phyloP scores from a whole-genome alignment of 2,797 vertebrate species.

The Acridotheres tristis region DNA sequence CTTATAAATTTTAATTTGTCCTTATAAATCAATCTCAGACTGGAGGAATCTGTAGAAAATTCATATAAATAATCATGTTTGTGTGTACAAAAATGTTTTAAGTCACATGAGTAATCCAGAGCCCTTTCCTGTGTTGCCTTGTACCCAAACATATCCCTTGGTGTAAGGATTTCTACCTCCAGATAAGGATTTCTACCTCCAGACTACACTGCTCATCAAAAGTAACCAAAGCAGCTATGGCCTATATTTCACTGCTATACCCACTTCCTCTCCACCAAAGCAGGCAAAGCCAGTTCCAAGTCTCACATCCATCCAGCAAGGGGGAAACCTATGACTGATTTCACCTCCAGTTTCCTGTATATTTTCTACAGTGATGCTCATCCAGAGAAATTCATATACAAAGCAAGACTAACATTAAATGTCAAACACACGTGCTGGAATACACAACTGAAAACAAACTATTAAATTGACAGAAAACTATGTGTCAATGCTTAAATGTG shows the following conservation, averaged over 20 bases:
- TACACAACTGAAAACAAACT: constrained; percentile 1
- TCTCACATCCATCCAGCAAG: background rate
- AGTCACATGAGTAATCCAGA: background rate
- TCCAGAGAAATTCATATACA: background rate
- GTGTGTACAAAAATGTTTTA: background rate
- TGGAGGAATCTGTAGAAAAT: background rate
- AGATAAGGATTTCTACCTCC: background rate
- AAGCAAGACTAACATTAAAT: constrained; percentile 10
- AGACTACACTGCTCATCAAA: background rate
- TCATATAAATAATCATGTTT: background rate
- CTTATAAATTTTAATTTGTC: background rate
- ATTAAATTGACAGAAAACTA: background rate
- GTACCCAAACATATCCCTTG: background rate
- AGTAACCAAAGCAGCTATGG: background rate
- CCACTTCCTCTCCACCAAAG: background rate
- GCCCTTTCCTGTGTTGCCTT: background rate
- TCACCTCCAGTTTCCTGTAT: background rate
- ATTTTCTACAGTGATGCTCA: background rate
- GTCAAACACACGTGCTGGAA: background rate
- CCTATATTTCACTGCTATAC: background rate
- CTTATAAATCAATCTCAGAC: background rate
- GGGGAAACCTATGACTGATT: constrained; percentile 1
- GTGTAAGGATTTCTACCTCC: background rate
- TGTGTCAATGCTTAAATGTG: background rate
- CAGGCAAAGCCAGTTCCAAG: background rate